Evolutionary conservation across 2,888 invertebrate species (phyloP).

Genomic region (Dioctria linearis): DNA sequence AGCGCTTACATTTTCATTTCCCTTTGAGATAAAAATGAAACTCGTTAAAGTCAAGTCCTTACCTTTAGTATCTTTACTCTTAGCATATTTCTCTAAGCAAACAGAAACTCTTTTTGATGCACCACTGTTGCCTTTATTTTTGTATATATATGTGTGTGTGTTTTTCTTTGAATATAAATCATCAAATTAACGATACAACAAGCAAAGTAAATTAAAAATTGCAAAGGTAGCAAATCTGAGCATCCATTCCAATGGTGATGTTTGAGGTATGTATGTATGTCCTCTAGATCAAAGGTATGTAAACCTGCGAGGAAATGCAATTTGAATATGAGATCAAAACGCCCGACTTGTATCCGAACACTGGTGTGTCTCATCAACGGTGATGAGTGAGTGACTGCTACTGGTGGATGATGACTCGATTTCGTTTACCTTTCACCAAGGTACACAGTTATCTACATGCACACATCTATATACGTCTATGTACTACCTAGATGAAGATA

Average conservation of each 20-base stretch:
- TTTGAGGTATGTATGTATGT: constrained; percentile 2
- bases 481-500: background rate
- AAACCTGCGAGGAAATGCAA: constrained; percentile 31
- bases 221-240: constrained; percentile 16
- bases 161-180: constrained; percentile 29
- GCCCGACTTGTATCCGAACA: constrained; percentile 10
- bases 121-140: too few species aligned
- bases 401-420: too few species aligned
- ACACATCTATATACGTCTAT: background rate
- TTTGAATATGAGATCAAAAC: constrained; percentile 48
- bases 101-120: too few species aligned
- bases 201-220: constrained; percentile 24
- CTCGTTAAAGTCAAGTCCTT: too few species aligned
- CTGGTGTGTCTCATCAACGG: background rate
- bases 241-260: constrained; percentile 27
- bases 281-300: constrained; percentile 30
- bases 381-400: background rate
- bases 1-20: too few species aligned
- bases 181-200: constrained; percentile 22
- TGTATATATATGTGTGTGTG: too few species aligned
- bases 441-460: too few species aligned
- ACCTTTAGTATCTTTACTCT: too few species aligned
- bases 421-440: too few species aligned
- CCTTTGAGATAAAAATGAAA: too few species aligned
- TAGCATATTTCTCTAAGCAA: too few species aligned